Conservation (phyloP, 2,888 invertebrate genomes). For the Thumatha senex region DNA sequence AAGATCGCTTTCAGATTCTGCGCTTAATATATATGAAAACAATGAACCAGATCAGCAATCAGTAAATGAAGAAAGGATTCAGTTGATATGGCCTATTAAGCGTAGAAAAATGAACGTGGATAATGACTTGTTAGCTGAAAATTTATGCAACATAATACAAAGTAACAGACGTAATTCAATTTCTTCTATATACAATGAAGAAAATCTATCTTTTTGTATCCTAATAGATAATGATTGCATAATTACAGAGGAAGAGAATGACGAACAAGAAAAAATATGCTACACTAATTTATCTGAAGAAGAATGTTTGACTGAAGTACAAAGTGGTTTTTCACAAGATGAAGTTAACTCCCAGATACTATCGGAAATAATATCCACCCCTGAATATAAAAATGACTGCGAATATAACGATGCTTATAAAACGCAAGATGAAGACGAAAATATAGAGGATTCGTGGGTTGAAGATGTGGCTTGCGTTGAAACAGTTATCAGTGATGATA, state of each 20-base stretch:
- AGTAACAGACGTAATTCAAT: conserved; percentile 70
- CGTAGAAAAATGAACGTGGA: conserved; percentile 52
- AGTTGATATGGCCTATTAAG: conserved; percentile 48
- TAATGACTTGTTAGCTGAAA: conserved; percentile 46
- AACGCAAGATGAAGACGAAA: conserved; percentile 46
- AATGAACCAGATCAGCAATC: conserved; percentile 27
- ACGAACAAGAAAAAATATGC: conserved; percentile 57
- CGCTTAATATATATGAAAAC: conserved; percentile 42
- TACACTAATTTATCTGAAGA: conserved; percentile 58
- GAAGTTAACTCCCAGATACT: conserved; percentile 19
- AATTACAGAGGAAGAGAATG: conserved; percentile 62
- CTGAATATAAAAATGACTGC: conserved; percentile 23
- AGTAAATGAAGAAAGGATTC: conserved; percentile 34
- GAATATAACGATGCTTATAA: conserved; percentile 42
- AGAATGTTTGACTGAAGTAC: conserved; percentile 44
- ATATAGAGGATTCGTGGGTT: conserved; percentile 65
- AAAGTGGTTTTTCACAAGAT: conserved; percentile 27
- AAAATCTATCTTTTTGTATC: conserved; percentile 72
- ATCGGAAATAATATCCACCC: conserved; percentile 14
- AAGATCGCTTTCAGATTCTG: conserved; percentile 72
- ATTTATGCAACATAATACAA: conserved; percentile 56
- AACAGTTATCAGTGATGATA: conserved; percentile 73
- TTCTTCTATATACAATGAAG: conserved; percentile 64
- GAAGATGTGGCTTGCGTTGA: conserved; percentile 75
- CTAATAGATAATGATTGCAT: conserved; percentile 70